A percentile compares a stretch with the other conserved stretches of the same genome.
Conservation (phyloP, 1,140 invertebrate genomes). For the Macrostomum lignano region DNA sequence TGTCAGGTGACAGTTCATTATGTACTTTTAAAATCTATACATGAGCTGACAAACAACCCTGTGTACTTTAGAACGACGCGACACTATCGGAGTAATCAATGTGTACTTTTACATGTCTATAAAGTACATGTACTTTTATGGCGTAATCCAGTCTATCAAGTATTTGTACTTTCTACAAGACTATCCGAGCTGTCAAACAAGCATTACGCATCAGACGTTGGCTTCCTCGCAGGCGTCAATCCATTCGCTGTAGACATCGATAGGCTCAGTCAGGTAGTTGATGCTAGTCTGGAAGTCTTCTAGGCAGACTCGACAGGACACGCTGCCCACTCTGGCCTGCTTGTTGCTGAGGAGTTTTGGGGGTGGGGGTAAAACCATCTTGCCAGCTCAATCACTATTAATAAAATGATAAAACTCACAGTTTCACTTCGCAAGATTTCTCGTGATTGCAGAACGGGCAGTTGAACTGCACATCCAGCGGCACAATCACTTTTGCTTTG, state of each 20-base stretch:
- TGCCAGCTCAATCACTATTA: no score
- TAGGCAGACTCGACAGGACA: conserved; percentile 62
- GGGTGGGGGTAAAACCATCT: no score
- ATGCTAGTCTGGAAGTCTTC: conserved; percentile 89
- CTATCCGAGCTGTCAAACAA: conserved; percentile 2
- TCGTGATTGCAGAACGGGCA: conserved; percentile 99
- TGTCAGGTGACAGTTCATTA: no score
- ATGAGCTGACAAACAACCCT: no score
- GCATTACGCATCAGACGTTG: conserved; percentile 31
- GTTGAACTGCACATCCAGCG: conserved; percentile 78
- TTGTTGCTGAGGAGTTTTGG: not conserved
- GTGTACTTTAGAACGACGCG: no score
- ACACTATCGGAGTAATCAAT: no score
- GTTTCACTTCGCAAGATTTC: conserved; percentile 94
- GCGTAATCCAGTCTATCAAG: no score
- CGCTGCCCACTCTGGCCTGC: conserved; percentile 3
- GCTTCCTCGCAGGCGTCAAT: conserved; percentile 86
- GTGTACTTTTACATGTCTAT: no score
- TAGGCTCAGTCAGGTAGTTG: conserved; percentile 69
- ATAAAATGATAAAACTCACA: conserved; percentile 40
- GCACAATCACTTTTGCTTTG: conserved; percentile 4
- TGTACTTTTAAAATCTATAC: no score
- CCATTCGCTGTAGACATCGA: conserved; percentile 98
- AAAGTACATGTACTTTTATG: no score
- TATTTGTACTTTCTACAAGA: no score